Conservation (phyloP, 2,888 invertebrate genomes). For the Ormyrus labotus region DNA sequence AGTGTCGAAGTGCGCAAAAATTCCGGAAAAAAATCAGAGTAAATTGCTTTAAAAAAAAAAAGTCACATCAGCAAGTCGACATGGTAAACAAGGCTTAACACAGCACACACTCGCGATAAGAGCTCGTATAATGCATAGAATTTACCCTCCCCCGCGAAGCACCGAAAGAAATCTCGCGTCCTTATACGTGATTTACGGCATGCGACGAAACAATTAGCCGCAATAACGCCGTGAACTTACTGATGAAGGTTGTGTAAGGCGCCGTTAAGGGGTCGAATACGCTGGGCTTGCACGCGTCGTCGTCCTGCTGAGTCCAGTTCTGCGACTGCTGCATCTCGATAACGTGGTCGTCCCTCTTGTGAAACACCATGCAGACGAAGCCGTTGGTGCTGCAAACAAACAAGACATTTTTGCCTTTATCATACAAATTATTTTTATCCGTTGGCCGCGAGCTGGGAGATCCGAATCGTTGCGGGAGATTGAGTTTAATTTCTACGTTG, state of each 20-base stretch:
- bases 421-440: no score
- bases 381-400: conserved; percentile 83
- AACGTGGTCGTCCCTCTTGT: conserved; percentile 83
- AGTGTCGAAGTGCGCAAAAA: no score
- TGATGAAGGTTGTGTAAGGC: conserved; percentile 82
- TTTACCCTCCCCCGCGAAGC: no score
- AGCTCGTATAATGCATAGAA: no score
- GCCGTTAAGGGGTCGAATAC: conserved; percentile 77
- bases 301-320: conserved; percentile 76
- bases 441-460: no score
- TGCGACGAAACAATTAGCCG: conserved; percentile 37
- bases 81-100: no score
- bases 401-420: no score
- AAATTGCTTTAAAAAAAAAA: neutral
- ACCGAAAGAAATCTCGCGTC: neutral
- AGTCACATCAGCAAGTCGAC: neutral
- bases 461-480: no score
- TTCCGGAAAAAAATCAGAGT: neutral
- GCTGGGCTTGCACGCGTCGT: conserved; percentile 80
- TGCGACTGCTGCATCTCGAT: conserved; percentile 84
- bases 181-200: conserved; percentile 15
- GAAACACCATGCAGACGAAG: conserved; percentile 86
- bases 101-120: no score
- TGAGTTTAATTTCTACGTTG: no score
- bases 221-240: conserved; percentile 76